These are phyloP conservation scores for Leptoteleia sp. DNA, from an alignment of 1,140 invertebrate species.

Conservation along the genomic window DNA sequence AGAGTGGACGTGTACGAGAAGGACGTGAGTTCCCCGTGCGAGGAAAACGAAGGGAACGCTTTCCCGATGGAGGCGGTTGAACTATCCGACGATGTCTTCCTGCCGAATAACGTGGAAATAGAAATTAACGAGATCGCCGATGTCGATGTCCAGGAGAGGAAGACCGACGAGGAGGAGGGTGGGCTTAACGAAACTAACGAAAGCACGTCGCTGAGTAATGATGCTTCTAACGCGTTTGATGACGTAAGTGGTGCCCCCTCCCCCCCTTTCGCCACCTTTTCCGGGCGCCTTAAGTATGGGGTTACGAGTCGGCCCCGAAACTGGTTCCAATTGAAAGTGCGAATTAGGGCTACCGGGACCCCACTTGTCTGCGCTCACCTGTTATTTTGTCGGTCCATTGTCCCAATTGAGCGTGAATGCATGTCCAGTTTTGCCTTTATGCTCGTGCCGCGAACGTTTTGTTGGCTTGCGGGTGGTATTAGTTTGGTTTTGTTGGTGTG, in stretches of 20 bases:
- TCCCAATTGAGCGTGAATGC: conserved; percentile 1
- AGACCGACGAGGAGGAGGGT: conserved; percentile 17
- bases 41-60: no score
- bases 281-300: conserved; percentile 4
- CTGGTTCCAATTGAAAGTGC: conserved; percentile 37
- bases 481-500: conserved; percentile 21
- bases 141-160: not conserved
- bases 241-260: conserved; percentile 50
- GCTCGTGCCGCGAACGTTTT: not conserved
- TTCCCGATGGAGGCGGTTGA: no score
- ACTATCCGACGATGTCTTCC: not conserved
- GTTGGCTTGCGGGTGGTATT: not conserved
- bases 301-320: conserved; percentile 16
- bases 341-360: conserved; percentile 28
- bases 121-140: not conserved
- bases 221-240: conserved; percentile 30
- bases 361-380: not conserved
- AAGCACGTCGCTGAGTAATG: conserved; percentile 6
- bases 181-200: conserved; percentile 13
- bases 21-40: no score
- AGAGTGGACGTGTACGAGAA: no score
- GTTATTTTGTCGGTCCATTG: conserved; percentile 1
- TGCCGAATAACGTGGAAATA: not conserved
- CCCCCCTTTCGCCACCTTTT: not conserved
- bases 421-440: conserved; percentile 6